phyloP scores from a whole-genome alignment of 2,113 vertebrate genomes.

The Pandion haliaetus region DNA sequence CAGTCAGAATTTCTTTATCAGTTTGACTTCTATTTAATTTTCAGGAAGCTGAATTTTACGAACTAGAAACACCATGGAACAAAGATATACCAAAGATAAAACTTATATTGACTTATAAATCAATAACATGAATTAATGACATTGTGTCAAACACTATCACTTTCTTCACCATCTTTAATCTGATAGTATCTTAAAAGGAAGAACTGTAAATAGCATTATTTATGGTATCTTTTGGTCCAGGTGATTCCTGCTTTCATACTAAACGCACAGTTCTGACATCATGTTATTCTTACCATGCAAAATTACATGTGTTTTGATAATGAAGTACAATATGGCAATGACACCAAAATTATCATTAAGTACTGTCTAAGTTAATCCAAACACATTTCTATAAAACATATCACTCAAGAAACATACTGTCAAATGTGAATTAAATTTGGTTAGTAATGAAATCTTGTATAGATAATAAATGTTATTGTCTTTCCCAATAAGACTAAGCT shows the following conservation, averaged over 20 bases:
- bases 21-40: background rate
- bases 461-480: background rate
- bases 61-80: background rate
- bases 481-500: background rate
- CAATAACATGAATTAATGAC: background rate
- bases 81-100: background rate
- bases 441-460: background rate
- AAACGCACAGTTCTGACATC: background rate
- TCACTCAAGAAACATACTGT: background rate
- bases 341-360: background rate
- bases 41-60: background rate
- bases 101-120: too few species aligned
- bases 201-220: background rate
- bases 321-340: background rate
- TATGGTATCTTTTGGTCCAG: background rate
- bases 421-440: background rate
- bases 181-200: background rate
- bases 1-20: background rate
- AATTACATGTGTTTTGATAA: background rate
- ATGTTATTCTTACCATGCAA: background rate
- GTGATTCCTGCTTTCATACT: background rate
- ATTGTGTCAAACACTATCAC: background rate
- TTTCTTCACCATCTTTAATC: background rate
- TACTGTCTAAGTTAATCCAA: background rate
- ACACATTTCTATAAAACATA: background rate